These are phyloP conservation scores for Pristionchus arcanus DNA, from an alignment of 2,888 invertebrate genomes.

Conservation along the genomic window DNA sequence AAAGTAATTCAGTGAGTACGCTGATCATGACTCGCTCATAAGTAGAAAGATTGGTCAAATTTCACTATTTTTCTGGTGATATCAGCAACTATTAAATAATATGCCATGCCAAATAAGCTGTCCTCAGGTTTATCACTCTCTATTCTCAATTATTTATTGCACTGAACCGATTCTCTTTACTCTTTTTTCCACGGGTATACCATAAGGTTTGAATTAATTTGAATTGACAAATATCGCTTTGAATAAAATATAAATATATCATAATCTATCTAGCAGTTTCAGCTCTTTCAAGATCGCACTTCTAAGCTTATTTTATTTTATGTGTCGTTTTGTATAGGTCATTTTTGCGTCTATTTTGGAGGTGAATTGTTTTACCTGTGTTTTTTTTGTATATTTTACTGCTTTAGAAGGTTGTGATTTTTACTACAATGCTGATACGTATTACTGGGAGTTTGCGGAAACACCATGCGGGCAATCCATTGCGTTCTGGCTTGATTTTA, in stretches of 20 bases:
- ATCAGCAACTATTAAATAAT: not conserved
- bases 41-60: slow-evolving; percentile 18
- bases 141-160: slow-evolving; percentile 48
- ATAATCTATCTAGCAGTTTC: not conserved
- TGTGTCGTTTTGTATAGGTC: not conserved
- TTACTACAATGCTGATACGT: slow-evolving; percentile 7
- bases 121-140: not conserved
- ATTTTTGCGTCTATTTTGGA: slow-evolving; percentile 43
- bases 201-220: not conserved
- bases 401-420: slow-evolving; percentile 46
- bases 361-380: not conserved
- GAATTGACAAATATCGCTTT: no score
- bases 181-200: not conserved
- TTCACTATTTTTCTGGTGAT: slow-evolving; percentile 38
- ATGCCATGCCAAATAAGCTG: not conserved
- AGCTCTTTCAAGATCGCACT: not conserved
- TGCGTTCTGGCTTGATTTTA: slow-evolving; percentile 21
- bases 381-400: not conserved
- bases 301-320: not conserved
- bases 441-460: slow-evolving; percentile 25
- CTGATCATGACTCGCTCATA: not conserved
- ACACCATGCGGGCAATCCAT: not conserved
- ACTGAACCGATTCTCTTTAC: slow-evolving; percentile 39
- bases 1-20: not conserved
- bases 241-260: not conserved